Evolutionary conservation across 2,113 vertebrate genomes (phyloP).

Genomic region (Synchiropus splendidus): DNA sequence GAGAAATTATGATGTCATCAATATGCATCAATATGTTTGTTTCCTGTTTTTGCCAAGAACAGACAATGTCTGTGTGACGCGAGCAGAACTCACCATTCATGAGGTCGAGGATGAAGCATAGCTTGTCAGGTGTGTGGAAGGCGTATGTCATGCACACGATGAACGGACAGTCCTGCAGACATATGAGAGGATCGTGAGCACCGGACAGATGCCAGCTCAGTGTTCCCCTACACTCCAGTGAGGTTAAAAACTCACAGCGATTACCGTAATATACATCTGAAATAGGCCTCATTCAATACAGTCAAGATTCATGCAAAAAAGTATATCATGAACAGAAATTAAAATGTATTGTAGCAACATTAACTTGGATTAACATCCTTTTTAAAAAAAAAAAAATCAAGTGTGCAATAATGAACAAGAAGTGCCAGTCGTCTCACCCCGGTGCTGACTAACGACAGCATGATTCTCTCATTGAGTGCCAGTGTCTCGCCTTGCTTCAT

Average conservation of each 20-base stretch:
- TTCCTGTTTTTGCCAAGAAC: no score
- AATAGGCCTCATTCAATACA: no score
- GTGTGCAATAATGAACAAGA: no score
- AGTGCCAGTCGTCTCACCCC: constrained; percentile 77
- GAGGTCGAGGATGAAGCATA: constrained; percentile 97
- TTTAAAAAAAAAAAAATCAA: no score
- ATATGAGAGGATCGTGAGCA: background rate
- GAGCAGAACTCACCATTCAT: constrained; percentile 80
- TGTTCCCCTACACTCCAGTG: no score
- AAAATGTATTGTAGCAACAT: no score
- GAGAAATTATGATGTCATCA: background rate
- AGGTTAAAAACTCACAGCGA: no score
- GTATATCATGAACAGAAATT: no score
- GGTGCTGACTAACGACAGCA: constrained; percentile 96
- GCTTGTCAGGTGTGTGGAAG: constrained; percentile 96
- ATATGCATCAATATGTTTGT: background rate
- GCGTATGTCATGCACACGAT: constrained; percentile 99
- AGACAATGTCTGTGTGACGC: background rate
- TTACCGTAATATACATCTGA: no score
- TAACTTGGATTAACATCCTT: no score
- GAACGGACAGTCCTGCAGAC: constrained; percentile 87
- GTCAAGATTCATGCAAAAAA: no score
- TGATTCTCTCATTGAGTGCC: constrained; percentile 95
- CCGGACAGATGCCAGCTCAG: no score
- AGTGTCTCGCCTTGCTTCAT: constrained; percentile 98